Percentiles rank a stretch among this genome's conserved stretches.
These are phyloP conservation scores for Anthophora plumipes DNA, from an alignment of 2,888 invertebrate species.

Conservation along the genomic window DNA sequence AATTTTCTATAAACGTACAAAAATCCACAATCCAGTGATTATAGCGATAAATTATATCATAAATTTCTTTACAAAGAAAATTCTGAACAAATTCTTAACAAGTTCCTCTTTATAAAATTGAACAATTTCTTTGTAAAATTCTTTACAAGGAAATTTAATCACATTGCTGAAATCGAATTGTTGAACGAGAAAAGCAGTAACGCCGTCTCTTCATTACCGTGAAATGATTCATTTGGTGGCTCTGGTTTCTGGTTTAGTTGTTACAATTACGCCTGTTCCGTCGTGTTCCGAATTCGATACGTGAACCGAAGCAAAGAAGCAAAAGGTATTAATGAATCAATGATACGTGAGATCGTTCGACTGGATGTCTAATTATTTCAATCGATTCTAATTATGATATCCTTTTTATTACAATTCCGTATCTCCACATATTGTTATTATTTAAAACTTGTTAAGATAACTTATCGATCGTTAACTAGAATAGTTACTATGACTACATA, in stretches of 20 bases:
- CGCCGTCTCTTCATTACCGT: neutral
- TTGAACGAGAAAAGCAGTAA: neutral
- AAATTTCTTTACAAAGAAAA: too few species aligned
- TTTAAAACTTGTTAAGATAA: too few species aligned
- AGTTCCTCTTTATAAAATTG: too few species aligned
- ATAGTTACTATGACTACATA: too few species aligned
- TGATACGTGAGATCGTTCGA: constrained; percentile 5
- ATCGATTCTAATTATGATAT: neutral
- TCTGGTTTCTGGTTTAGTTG: neutral
- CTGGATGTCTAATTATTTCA: constrained; percentile 21
- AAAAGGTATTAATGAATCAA: constrained; percentile 19
- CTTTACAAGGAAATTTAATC: too few species aligned
- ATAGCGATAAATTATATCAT: too few species aligned
- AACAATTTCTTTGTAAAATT: too few species aligned
- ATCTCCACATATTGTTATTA: neutral
- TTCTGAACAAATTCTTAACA: too few species aligned
- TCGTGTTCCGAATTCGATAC: neutral
- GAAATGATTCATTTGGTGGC: constrained; percentile 1
- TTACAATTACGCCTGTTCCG: neutral
- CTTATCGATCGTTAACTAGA: too few species aligned
- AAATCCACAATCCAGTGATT: too few species aligned
- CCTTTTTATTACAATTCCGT: neutral
- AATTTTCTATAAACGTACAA: too few species aligned
- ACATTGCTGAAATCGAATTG: too few species aligned
- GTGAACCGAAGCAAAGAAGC: constrained; percentile 8